Percentiles rank a stretch among this genome's conserved stretches.
Evolutionary conservation across 2,113 vertebrate genomes (phyloP).

Genomic region (Fukomys damarensis): DNA sequence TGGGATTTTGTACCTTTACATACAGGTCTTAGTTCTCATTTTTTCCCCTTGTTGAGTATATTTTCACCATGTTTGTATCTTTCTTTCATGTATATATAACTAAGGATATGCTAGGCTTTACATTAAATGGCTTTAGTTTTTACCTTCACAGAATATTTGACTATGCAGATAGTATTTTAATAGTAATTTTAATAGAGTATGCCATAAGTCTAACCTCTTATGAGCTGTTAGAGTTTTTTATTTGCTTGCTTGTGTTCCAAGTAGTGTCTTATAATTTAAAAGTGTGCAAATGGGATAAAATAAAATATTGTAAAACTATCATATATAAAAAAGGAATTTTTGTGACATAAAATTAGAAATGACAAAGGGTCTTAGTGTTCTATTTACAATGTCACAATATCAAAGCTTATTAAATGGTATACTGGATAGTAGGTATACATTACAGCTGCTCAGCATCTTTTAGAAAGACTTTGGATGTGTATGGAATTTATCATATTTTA

Average conservation of each 20-base stretch:
- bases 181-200: background rate
- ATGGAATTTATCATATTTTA: background rate
- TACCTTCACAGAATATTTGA: conserved; percentile 9
- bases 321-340: background rate
- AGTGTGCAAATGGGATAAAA: background rate
- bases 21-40: too few species aligned
- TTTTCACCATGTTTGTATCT: conserved; percentile 9
- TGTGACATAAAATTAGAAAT: background rate
- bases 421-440: background rate
- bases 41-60: conserved; percentile 3
- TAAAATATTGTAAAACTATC: background rate
- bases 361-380: background rate
- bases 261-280: background rate
- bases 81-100: conserved; percentile 27
- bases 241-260: background rate
- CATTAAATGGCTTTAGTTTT: conserved; percentile 31
- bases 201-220: background rate
- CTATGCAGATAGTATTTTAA: background rate
- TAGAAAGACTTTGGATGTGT: background rate
- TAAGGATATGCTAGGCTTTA: background rate
- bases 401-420: background rate
- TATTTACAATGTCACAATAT: background rate
- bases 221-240: background rate
- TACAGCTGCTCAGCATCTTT: background rate
- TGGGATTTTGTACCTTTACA: too few species aligned